Base-by-base conservation (phyloP, 2,888 invertebrate genomes). In the Syritta pipiens region DNA sequence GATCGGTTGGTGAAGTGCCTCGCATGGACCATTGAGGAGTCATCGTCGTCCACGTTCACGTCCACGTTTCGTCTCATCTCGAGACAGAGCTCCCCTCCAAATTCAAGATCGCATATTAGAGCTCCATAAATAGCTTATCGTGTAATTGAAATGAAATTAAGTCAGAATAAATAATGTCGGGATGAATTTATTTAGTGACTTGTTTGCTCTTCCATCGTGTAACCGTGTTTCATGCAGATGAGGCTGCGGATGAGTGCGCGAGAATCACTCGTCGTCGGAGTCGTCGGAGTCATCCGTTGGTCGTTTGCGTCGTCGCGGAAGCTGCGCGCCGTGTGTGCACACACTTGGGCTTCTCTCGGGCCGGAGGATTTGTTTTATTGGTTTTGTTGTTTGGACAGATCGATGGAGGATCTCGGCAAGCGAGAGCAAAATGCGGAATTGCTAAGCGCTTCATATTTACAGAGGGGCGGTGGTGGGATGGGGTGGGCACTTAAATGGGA, bases 101-200 rank as follows among this genome's bases (percentile, higher is more conserved):
- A 55, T 67, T 49, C 72, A 67, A 57, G 71, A 65, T 62, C 81
- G 71, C 76, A 81, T 81, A 76, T 76, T 72, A 76, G 82, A 77
- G 81, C 81, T 74, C 82, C 82, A 71, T 82, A 82, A 82, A 82
- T 81, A 82, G 82, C 81, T 82, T 82, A 82, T 82, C 82, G 77
- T 74, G 82, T 82, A 82, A 82, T 82, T 82, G 82, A 82, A 82
- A 77, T 81, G 81, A 82, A 82, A 82, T 82, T 82, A 82, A 82
- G 82, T 82, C 82, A 82, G 74, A 81, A 81, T 81, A 81, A 81
- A 82, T 77, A 77, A 81, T 76, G 65, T 77, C 74, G 60, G 53
- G 59, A 77, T 72, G 81, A 77, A 81, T 77, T 81, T 81, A 81
- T 81, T 81, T 77, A 77, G 81, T 81, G 77, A 81, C 76, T 81